These are phyloP conservation scores for Cerastis leucographa DNA, from an alignment of 2,888 invertebrate species.

Conservation along the genomic window DNA sequence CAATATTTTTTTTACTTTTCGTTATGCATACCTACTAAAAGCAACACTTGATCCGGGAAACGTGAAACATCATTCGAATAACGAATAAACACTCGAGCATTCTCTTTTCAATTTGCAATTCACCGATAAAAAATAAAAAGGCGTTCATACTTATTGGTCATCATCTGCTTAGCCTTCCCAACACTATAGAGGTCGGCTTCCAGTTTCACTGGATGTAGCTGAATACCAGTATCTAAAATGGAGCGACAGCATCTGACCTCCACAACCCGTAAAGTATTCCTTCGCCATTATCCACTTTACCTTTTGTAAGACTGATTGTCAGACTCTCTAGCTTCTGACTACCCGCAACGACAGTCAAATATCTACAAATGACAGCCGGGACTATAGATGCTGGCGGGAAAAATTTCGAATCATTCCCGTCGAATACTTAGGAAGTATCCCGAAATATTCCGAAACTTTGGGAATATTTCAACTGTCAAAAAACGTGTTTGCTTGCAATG, in stretches of 20 bases:
- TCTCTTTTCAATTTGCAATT: conserved; percentile 37
- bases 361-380: neutral
- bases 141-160: conserved; percentile 6
- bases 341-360: neutral
- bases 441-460: too few relatives aligned
- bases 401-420: too few relatives aligned
- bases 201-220: neutral
- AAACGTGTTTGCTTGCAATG: too few relatives aligned
- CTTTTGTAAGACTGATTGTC: neutral
- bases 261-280: neutral
- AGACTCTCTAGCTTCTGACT: neutral
- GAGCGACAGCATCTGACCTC: neutral
- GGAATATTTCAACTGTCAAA: too few relatives aligned
- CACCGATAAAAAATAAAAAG: conserved; percentile 23
- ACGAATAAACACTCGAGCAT: conserved; percentile 31
- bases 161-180: neutral
- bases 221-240: neutral
- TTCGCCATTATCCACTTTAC: neutral
- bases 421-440: too few relatives aligned
- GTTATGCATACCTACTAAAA: conserved; percentile 31
- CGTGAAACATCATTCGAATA: conserved; percentile 34
- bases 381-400: too few relatives aligned
- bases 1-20: conserved; percentile 15
- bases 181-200: neutral
- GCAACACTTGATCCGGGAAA: conserved; percentile 23